These are phyloP conservation scores for Sebastolobus altivelis DNA, from an alignment of 2,797 vertebrate genomes.

Conservation along the genomic window DNA sequence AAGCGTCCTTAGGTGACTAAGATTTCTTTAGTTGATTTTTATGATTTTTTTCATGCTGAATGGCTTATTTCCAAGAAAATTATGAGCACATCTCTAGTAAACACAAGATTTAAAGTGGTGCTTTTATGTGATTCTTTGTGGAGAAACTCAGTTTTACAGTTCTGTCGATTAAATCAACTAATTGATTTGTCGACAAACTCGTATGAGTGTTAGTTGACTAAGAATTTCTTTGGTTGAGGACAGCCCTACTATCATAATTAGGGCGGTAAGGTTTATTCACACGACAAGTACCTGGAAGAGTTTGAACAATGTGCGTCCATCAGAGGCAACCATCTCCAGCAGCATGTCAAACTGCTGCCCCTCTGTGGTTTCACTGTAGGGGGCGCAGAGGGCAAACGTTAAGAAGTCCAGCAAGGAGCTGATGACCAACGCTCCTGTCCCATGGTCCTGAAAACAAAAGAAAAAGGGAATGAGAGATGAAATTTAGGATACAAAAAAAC, in stretches of 20 bases:
- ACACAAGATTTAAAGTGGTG: too few relatives aligned
- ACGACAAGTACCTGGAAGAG: slow-evolving; percentile 92
- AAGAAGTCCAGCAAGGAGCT: slow-evolving; percentile 98
- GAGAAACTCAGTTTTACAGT: too few relatives aligned
- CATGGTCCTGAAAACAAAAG: slow-evolving; percentile 89
- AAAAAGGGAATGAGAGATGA: neutral
- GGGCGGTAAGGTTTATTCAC: neutral
- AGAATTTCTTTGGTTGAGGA: too few relatives aligned
- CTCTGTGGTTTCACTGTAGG: slow-evolving; percentile 99
- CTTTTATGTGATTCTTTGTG: too few relatives aligned
- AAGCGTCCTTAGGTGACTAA: too few relatives aligned
- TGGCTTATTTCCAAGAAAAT: too few relatives aligned
- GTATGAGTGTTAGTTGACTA: too few relatives aligned
- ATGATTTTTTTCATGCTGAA: too few relatives aligned
- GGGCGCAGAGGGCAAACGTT: slow-evolving; percentile 98
- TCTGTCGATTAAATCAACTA: too few relatives aligned
- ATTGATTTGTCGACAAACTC: too few relatives aligned
- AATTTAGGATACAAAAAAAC: neutral
- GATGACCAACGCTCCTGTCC: slow-evolving; percentile 97
- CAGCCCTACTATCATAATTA: neutral
- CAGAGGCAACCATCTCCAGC: slow-evolving; percentile 96
- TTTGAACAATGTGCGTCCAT: slow-evolving; percentile 97
- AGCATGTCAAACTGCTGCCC: slow-evolving; percentile 99
- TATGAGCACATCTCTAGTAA: too few relatives aligned
- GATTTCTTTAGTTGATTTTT: too few relatives aligned